Base-by-base conservation (phyloP, 2,888 invertebrate species). In the Cosmia trapezina region DNA sequence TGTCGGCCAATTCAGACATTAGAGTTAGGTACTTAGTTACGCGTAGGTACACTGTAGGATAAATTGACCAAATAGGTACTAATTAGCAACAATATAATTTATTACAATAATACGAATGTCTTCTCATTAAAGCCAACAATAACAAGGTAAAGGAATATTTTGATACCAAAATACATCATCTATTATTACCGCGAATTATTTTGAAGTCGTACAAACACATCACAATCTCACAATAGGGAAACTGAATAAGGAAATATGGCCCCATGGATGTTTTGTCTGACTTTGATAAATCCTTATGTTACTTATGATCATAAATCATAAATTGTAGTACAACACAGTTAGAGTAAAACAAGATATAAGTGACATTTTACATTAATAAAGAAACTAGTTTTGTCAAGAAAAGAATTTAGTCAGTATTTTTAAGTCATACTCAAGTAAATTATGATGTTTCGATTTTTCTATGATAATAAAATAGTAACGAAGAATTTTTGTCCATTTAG, bases 181-280 rank as follows among this genome's bases (percentile, higher is more conserved):
- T 59, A 61, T 59, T 68, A 70, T 56, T 54, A 62, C 19, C 19
- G 45, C 63, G 17, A 57, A 70, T 78, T 61, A 72, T 72, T 70
- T 76, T 72, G 71, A 79, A 76, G 64, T 62, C 70, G 53, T 70
- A 73, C 71, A 73, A 54, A 80, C 17, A 74, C 65, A 82, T 51
- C 78, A 77, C 59, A 84, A 84, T 67, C 79, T 53, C 78, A 77
- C 59, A 84, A 84, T 67, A 84, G 69, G 84, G 80, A 83, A 83
- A 83, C 83, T 61, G 77, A 80, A 84, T 71, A 80, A 82, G 83
- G 83, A 83, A 83, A 83, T 65, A 82, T 75, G 57, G 37, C 54
- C 60, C 63, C 54, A 19, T 22, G 53, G 22, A 53, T 70, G 60
- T 64, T 71, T 57, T 73, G 75, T 70, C 51, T 84, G 82, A 84